Evolutionary conservation across 2,797 vertebrate species (phyloP), one percentile per base, ranked within the genome.

Genomic region (Sebastes wilsoni): DNA sequence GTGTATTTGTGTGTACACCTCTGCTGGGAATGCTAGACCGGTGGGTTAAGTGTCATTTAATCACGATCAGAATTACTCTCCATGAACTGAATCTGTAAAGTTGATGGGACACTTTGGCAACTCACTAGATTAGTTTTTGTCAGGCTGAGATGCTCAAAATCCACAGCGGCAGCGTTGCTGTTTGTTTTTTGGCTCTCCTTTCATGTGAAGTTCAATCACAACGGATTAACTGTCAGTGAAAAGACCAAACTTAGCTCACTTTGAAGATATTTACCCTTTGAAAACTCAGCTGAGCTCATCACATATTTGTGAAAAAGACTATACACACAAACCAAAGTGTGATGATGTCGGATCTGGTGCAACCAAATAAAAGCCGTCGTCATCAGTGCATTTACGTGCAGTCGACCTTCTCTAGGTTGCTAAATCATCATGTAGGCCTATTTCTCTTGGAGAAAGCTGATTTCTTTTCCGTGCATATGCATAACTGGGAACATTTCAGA

Each of bases 1-100:
- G 59, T 69, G 54, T 27, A 42, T 81, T 62, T 77, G 34, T 81
- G 42, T 76, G 82, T 65, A 62, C 34, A 73, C 66, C 36, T 73
- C 78, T 82, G 4, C 27, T 54, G 77, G 66, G 54, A 83, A 70
- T 36, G 20, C 27, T 12, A 3, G 14, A 22, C 68, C 71, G 34
- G 36, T 32, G n/a, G 42, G 30, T 58, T 30, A 28, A 42, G 46
- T 49, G 62, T 77, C 34, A 71, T 64, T 86, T 69, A 38, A 66
- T 69, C 61, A 38, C 1, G 3, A 58, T 28, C 66, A 64, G 10
- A 74, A 67, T 34, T 20, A 18, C 27, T 65, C 36, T 66, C n/a
- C 28, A 52, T 38, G 1, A 32, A 36, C 18, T 30, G 8, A 27
- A 38, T 76, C 30, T 68, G 34, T 9, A 18, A 70, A n/a, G 4